These are phyloP conservation scores for Latrodectus geometricus DNA, from an alignment of 1,140 invertebrate genomes.

Conservation along the genomic window DNA sequence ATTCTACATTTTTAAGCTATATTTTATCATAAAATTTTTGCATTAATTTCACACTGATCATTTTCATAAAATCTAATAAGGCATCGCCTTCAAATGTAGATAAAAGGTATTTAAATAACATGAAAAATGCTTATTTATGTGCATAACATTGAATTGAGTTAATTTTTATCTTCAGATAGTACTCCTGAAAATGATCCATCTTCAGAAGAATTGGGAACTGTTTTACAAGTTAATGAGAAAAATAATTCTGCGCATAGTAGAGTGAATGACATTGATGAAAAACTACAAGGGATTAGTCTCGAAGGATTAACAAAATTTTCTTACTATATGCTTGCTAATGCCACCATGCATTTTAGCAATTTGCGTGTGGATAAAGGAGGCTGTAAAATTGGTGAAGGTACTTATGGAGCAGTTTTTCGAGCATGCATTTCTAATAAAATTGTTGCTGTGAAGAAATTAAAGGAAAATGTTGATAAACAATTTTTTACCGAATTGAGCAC, in stretches of 20 bases:
- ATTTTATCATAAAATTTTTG: too few relatives aligned
- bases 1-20: too few relatives aligned
- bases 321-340: slow-evolving; percentile 10
- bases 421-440: slow-evolving; percentile 18
- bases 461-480: slow-evolving; percentile 28
- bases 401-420: slow-evolving; percentile 63
- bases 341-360: slow-evolving; percentile 60
- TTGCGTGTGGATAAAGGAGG: slow-evolving; percentile 47
- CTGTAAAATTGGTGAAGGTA: slow-evolving; percentile 64
- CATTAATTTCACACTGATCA: too few relatives aligned
- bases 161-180: slow-evolving; percentile 11
- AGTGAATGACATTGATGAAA: background rate
- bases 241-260: background rate
- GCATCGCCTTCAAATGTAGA: too few relatives aligned
- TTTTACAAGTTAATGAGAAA: background rate
- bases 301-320: slow-evolving; percentile 19
- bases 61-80: too few relatives aligned
- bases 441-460: slow-evolving; percentile 48
- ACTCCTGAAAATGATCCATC: background rate
- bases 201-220: slow-evolving; percentile 19
- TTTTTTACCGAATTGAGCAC: slow-evolving; percentile 45
- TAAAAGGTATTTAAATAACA: too few relatives aligned
- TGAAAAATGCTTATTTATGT: too few relatives aligned
- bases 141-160: background rate
- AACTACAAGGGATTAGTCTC: slow-evolving; percentile 16